Evolutionary conservation across 1,140 invertebrate species (phyloP).

Genomic region (Agrilus planipennis): DNA sequence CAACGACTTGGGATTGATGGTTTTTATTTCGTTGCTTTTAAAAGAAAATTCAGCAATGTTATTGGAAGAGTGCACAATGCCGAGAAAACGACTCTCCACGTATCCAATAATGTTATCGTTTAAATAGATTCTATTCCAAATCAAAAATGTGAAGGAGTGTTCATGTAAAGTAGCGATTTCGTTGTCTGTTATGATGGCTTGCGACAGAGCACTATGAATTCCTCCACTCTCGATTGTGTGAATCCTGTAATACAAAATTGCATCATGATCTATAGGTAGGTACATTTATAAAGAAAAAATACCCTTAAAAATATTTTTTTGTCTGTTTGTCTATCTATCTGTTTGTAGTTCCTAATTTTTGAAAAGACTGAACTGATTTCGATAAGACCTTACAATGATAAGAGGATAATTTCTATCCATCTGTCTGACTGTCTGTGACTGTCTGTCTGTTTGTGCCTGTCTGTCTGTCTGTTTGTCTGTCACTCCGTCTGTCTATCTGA

Average conservation of each 20-base stretch:
- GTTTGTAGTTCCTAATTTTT: no score
- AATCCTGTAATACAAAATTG: conserved; percentile 47
- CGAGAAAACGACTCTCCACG: conserved; percentile 43
- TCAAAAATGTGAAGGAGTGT: conserved; percentile 43
- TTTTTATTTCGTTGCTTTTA: conserved; percentile 46
- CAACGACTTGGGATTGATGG: conserved; percentile 38
- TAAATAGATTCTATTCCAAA: conserved; percentile 50
- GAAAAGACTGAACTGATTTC: no score
- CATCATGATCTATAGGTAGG: no score
- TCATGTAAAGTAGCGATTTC: conserved; percentile 43
- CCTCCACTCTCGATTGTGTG: conserved; percentile 45
- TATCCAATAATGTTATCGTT: conserved; percentile 49
- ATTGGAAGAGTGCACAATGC: conserved; percentile 22
- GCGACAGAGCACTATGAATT: conserved; percentile 48
- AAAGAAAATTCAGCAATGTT: conserved; percentile 44
- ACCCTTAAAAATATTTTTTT: no score
- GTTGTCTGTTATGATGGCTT: conserved; percentile 46
- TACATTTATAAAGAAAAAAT: no score
- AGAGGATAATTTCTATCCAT: no score
- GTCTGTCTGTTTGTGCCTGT: no score
- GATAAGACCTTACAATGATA: no score
- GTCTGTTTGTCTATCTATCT: no score
- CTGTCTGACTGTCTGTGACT: no score
- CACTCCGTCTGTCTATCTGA: no score
- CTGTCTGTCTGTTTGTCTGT: no score